phyloP scores from a whole-genome alignment of 2,113 vertebrate species.

The Tamias sibiricus region DNA sequence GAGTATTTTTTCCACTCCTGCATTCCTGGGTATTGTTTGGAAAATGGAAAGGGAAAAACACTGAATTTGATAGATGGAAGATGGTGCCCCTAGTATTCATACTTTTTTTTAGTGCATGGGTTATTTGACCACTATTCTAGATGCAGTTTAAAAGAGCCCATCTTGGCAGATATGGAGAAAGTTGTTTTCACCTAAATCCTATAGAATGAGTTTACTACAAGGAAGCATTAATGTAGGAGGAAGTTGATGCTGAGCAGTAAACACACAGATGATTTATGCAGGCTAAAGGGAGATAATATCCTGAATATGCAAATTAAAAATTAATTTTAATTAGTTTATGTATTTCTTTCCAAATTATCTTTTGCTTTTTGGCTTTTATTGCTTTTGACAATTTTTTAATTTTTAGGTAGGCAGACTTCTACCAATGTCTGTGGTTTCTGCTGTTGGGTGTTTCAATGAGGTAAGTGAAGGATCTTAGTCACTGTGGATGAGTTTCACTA shows the following conservation, averaged over 20 bases:
- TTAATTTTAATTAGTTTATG: neutral
- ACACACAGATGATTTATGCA: neutral
- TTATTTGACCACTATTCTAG: neutral
- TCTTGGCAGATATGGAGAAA: neutral
- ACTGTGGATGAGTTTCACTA: fast-evolving
- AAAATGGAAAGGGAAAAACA: neutral
- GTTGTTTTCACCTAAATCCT: neutral
- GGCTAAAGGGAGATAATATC: neutral
- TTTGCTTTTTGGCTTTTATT: neutral
- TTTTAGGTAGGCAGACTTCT: neutral
- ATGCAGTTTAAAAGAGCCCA: neutral
- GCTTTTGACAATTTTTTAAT: neutral
- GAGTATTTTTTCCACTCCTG: neutral
- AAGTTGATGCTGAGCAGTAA: neutral
- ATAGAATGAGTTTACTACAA: fast-evolving
- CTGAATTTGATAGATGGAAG: neutral
- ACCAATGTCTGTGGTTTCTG: neutral
- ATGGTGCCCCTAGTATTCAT: neutral
- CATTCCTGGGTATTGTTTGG: neutral
- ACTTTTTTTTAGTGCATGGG: neutral
- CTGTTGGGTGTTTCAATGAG: too few species aligned
- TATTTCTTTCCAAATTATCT: neutral
- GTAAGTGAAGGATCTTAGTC: neutral
- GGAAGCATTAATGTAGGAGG: neutral
- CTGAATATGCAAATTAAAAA: neutral